Evolutionary conservation across 1,140 invertebrate species (phyloP).

Genomic region (Homalodisca vitripennis): DNA sequence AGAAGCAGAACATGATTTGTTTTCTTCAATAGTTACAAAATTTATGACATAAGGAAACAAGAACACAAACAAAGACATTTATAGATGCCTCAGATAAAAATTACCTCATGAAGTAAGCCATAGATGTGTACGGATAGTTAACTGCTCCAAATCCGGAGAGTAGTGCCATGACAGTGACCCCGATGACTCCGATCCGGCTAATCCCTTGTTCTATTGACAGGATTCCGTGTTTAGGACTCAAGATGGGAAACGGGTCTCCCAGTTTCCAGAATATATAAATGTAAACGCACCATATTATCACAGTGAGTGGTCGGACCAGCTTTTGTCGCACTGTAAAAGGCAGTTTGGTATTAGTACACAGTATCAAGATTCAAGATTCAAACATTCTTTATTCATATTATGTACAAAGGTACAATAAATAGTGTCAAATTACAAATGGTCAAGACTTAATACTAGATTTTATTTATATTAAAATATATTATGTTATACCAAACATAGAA

Average conservation of each 20-base stretch:
- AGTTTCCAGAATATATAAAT: conserved; percentile 99
- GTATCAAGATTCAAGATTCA: no score
- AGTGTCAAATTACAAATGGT: no score
- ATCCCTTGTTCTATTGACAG: conserved; percentile 96
- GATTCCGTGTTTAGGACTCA: conserved; percentile 91
- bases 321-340: conserved; percentile 72
- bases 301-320: conserved; percentile 76
- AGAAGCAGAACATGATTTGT: no score
- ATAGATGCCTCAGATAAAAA: no score
- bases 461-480: no score
- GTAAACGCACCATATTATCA: conserved; percentile 87
- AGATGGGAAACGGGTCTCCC: conserved; percentile 97
- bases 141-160: conserved; percentile 99
- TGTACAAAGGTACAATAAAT: no score
- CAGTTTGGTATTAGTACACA: no score
- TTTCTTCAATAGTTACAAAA: no score
- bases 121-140: conserved; percentile 99
- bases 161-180: conserved; percentile 99
- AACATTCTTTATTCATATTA: no score
- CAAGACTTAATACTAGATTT: no score
- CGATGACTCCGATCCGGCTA: conserved; percentile 93
- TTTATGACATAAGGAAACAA: not conserved
- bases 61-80: no score
- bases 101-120: conserved; percentile 96
- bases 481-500: no score